These are phyloP conservation scores for Olivierus martensii DNA, from an alignment of 1,140 invertebrate species.

Conservation along the genomic window DNA sequence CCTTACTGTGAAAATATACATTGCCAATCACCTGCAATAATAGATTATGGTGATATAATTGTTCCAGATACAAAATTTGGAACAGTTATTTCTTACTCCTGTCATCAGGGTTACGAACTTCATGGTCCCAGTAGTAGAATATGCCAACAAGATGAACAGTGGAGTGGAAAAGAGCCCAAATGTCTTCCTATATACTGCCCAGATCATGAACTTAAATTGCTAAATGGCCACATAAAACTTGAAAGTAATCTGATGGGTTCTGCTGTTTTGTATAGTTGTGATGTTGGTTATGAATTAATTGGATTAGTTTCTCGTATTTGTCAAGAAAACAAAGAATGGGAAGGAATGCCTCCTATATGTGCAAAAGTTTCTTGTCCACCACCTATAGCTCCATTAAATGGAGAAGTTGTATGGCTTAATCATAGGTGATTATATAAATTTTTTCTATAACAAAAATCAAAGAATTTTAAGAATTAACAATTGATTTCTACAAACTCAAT, in stretches of 20 bases:
- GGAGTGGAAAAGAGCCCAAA: conserved; percentile 22
- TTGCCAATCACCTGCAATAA: background rate
- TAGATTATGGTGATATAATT: background rate
- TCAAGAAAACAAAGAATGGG: conserved; percentile 21
- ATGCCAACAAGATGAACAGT: conserved; percentile 24
- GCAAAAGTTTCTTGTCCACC: conserved; percentile 12
- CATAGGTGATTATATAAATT: conserved; percentile 5
- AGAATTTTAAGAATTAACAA: no score
- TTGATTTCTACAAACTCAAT: background rate
- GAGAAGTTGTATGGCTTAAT: conserved; percentile 5
- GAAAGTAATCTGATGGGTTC: conserved; percentile 16
- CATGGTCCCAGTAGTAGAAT: conserved; percentile 19
- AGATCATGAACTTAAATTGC: conserved; percentile 14
- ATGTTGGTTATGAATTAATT: conserved; percentile 26
- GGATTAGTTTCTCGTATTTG: conserved; percentile 23
- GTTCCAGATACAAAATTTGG: background rate
- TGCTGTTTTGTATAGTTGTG: conserved; percentile 26
- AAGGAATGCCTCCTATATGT: conserved; percentile 14
- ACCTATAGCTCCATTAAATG: conserved; percentile 12
- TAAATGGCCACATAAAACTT: conserved; percentile 24
- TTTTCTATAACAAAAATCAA: no score
- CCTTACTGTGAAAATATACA: conserved; percentile 9
- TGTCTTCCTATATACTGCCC: conserved; percentile 24
- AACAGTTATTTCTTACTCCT: conserved; percentile 15
- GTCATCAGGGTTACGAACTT: conserved; percentile 26